These are phyloP conservation scores for Rotaria magnacalcarata DNA, from an alignment of 2,888 invertebrate species.

Conservation along the genomic window DNA sequence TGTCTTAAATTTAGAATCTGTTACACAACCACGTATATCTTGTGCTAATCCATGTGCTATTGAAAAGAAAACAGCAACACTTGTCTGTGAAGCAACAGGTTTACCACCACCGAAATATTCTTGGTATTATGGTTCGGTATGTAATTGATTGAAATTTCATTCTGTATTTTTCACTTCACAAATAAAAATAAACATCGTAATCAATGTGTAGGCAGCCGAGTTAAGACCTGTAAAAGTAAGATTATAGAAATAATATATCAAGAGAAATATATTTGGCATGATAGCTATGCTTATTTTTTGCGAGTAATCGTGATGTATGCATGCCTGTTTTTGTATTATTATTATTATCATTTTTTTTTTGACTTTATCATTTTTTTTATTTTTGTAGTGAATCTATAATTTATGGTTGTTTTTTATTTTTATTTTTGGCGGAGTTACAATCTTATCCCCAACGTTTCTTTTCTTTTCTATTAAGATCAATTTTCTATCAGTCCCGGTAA, in stretches of 20 bases:
- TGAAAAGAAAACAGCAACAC: conserved; percentile 19
- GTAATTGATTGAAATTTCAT: background rate
- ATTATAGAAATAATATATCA: background rate
- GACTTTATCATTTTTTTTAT: background rate
- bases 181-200: background rate
- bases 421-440: background rate
- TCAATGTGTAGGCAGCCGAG: conserved; percentile 15
- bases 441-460: background rate
- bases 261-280: conserved; percentile 20
- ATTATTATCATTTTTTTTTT: background rate
- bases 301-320: conserved; percentile 14
- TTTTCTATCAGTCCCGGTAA: background rate
- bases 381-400: conserved; percentile 4
- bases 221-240: conserved; percentile 31
- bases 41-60: conserved; percentile 32
- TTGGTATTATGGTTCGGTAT: conserved; percentile 28
- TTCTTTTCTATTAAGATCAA: background rate
- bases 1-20: background rate
- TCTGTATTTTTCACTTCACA: background rate
- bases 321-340: background rate
- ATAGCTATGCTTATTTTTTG: background rate
- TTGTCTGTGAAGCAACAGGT: conserved; percentile 14
- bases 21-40: background rate
- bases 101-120: conserved; percentile 30
- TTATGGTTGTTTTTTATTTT: background rate